phyloP scores from a whole-genome alignment of 2,113 vertebrate species.

The Jaculus jaculus region DNA sequence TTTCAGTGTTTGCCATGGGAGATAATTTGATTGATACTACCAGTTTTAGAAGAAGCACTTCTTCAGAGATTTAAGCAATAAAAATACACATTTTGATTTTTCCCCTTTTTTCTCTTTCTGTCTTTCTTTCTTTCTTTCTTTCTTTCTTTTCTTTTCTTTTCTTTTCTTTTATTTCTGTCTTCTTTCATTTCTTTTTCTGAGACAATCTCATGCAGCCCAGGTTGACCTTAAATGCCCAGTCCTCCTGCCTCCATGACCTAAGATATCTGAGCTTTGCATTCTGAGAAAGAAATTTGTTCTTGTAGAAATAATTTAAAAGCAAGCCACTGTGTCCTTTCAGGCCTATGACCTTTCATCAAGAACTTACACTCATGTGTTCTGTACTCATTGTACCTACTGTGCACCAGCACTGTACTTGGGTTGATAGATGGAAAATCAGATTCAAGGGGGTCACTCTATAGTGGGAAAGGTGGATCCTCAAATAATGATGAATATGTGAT shows the following conservation, averaged over 20 bases:
- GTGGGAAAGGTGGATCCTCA: neutral
- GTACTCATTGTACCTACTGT: constrained; percentile 2
- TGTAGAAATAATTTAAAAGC: constrained; percentile 17
- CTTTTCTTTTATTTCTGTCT: constrained; percentile 24
- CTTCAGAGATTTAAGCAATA: constrained; percentile 14
- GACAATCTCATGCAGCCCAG: neutral
- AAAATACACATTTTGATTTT: constrained; percentile 7
- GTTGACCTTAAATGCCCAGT: neutral
- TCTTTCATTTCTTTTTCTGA: too few species aligned
- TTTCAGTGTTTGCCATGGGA: neutral
- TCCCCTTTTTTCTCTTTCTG: constrained; percentile 6
- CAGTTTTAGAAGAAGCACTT: neutral
- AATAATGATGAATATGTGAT: neutral
- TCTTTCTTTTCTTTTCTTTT: constrained; percentile 49
- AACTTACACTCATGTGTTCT: neutral
- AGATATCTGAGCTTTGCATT: constrained; percentile 35
- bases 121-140: constrained; percentile 9
- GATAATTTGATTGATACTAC: neutral
- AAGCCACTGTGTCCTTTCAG: neutral
- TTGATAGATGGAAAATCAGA: neutral
- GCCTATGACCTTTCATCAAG: constrained; percentile 17
- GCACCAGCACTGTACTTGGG: neutral
- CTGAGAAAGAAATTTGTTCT: constrained; percentile 17
- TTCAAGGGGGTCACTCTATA: neutral
- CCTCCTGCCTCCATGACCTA: neutral